Base-by-base conservation (phyloP, 2,888 invertebrate species). In the Polymixis lichenea region DNA sequence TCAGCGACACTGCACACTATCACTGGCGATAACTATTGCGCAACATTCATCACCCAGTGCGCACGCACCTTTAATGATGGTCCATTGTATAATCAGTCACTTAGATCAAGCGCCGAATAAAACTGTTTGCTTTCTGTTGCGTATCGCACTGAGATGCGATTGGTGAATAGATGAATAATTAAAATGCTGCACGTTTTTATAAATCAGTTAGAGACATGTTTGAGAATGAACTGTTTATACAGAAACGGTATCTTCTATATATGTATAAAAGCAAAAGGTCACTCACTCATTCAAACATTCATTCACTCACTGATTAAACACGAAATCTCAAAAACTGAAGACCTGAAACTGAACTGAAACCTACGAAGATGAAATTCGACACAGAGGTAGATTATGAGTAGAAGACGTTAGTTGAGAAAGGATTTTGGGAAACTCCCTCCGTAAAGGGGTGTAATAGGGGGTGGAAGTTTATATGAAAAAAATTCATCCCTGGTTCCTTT, bases 71-170 rank as follows among this genome's bases (percentile, higher is more conserved):
- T 89, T 91, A 90, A 90, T 89, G 86, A 90, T 87, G 84, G 87
- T 83, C 89, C 78, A 91, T 91, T 91, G 90, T 91, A 89, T 85
- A 90, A 89, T 89, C 89, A 89, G 90, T 88, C 87, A 90, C 87
- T 89, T 88, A 89, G 84, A 87, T 86, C 85, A 88, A 82, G 84
- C 87, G 86, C 85, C 86, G 86, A 90, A 90, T 89, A 84, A 87
- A 77, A 86, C 76, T 88, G 82, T 83, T 85, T 86, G 77, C 82
- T 76, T 85, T 81, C 79, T 74, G 79, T 79, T 70, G 38, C 32
- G 60, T 70, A 77, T 82, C 62, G 46, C 58, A 67, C 58, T 17
- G 46, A 19, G 67, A 67, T 43, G 72, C 38, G 66, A 85, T 68
- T 67, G 55, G 32, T 71, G 75, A 81, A 75, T 85, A 80, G 55